Conservation (phyloP, 2,888 invertebrate genomes). For the Acanthosepion pharaonis region DNA sequence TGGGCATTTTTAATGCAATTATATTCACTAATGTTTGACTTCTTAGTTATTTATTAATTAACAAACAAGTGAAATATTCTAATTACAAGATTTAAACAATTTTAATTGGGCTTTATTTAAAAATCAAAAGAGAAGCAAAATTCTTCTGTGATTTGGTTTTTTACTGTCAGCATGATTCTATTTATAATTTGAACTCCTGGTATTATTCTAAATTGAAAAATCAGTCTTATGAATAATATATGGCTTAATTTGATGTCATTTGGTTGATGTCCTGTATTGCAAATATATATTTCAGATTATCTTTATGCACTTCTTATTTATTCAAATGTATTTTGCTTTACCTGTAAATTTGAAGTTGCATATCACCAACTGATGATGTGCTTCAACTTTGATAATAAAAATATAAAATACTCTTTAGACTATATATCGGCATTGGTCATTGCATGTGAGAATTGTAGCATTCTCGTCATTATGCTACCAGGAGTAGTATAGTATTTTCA, state of each 20-base stretch:
- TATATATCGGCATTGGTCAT: too few relatives aligned
- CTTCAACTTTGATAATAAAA: too few relatives aligned
- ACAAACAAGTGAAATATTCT: not conserved
- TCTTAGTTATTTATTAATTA: not conserved
- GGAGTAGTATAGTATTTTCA: too few relatives aligned
- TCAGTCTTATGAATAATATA: not conserved
- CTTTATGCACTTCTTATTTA: not conserved
- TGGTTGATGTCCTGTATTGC: not conserved
- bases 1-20: not conserved
- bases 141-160: not conserved
- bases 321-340: not conserved
- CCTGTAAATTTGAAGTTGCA: not conserved
- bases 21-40: not conserved
- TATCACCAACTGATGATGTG: too few relatives aligned
- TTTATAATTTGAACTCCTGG: not conserved
- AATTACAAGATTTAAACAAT: not conserved
- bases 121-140: not conserved
- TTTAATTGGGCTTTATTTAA: not conserved
- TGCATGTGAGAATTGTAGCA: too few relatives aligned
- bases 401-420: too few relatives aligned
- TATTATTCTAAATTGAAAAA: not conserved
- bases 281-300: not conserved
- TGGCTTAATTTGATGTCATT: not conserved
- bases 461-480: too few relatives aligned
- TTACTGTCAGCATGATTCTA: not conserved